Conservation (phyloP, 2,888 invertebrate genomes). For the Opisthograptis luteolata region DNA sequence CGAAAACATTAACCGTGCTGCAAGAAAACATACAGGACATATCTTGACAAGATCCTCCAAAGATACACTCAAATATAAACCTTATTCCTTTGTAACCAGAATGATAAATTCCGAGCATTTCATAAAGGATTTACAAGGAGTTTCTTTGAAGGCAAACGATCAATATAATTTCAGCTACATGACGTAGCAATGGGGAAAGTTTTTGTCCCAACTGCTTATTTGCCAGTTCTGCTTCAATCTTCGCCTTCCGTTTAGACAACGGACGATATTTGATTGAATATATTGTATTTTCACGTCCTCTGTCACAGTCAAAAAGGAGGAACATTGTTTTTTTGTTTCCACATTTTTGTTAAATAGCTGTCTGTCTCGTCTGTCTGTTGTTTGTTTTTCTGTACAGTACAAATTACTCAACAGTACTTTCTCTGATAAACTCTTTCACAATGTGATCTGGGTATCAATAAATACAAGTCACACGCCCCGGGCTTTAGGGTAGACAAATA, state of each 20-base stretch:
- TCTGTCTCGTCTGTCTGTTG: too few relatives aligned
- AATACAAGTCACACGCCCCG: too few relatives aligned
- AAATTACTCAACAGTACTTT: too few relatives aligned
- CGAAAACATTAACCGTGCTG: constrained; percentile 3
- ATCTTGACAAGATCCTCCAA: constrained; percentile 38
- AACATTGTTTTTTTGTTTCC: too few relatives aligned
- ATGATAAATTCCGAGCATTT: constrained; percentile 17
- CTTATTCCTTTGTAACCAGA: constrained; percentile 36
- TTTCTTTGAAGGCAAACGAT: constrained; percentile 56
- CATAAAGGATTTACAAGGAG: constrained; percentile 45
- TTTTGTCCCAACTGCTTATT: constrained; percentile 12
- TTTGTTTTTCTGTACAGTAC: too few relatives aligned
- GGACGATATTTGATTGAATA: constrained; percentile 3
- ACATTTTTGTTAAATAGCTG: too few relatives aligned
- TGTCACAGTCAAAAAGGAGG: constrained; percentile 1
- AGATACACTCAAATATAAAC: constrained; percentile 34
- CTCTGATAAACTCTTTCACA: too few relatives aligned
- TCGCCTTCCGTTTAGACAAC: constrained; percentile 4
- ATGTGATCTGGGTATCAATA: too few relatives aligned
- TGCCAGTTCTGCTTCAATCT: constrained; percentile 15
- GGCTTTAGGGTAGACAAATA: too few relatives aligned
- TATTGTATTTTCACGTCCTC: background rate
- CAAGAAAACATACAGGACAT: constrained; percentile 55
- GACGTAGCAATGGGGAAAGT: constrained; percentile 31
- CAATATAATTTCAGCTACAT: constrained; percentile 56